These are phyloP conservation scores for Cryptus armator DNA, from an alignment of 2,888 invertebrate genomes.

Conservation along the genomic window DNA sequence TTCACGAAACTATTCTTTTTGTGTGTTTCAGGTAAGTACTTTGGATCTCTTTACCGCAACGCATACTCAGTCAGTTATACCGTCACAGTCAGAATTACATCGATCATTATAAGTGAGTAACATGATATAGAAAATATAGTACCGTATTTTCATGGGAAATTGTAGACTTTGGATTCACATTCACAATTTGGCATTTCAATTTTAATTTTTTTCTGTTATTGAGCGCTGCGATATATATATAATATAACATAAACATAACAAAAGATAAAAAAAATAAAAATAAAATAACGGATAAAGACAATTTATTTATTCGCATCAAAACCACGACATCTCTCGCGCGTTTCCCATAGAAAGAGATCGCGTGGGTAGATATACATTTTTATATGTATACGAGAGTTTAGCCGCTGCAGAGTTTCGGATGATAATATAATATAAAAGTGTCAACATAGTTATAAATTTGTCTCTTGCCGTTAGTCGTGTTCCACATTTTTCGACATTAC, in stretches of 20 bases:
- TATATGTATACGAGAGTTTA: background rate
- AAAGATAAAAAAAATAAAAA: too few relatives aligned
- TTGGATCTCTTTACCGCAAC: slow-evolving; percentile 7
- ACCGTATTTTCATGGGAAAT: too few relatives aligned
- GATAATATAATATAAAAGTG: background rate
- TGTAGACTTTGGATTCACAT: too few relatives aligned
- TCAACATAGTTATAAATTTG: background rate
- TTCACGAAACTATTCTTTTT: background rate
- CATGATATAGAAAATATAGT: background rate
- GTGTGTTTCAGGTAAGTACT: slow-evolving; percentile 3
- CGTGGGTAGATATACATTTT: too few relatives aligned
- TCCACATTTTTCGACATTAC: background rate
- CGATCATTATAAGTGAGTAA: slow-evolving; percentile 5
- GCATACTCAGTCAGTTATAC: background rate
- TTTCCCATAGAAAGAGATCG: too few relatives aligned
- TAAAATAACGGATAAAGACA: too few relatives aligned
- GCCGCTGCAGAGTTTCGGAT: background rate
- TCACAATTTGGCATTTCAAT: too few relatives aligned
- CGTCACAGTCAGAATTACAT: background rate
- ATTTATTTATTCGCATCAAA: too few relatives aligned
- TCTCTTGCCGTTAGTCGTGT: background rate
- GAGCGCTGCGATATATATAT: too few relatives aligned
- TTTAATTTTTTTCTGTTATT: too few relatives aligned
- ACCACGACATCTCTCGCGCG: too few relatives aligned
- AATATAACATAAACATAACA: too few relatives aligned